Conservation (phyloP, 2,113 vertebrate species). For the Hystrix brachyura region DNA sequence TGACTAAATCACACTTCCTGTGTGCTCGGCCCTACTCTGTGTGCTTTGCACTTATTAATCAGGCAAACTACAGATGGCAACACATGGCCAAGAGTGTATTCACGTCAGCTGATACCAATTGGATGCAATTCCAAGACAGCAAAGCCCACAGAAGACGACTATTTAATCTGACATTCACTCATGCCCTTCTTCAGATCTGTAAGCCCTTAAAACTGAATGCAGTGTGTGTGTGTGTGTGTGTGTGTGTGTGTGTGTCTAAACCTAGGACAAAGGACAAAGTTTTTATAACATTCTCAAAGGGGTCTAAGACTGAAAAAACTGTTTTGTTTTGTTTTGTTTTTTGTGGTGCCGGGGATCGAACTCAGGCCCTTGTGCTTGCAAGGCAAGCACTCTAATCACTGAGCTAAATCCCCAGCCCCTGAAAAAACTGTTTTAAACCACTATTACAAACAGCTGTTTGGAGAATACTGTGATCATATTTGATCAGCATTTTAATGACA, state of each 20-base stretch:
- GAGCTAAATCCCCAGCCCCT: too few relatives aligned
- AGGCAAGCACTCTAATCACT: too few relatives aligned
- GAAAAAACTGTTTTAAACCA: neutral
- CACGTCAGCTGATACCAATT: neutral
- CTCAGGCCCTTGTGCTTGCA: too few relatives aligned
- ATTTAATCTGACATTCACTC: neutral
- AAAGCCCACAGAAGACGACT: neutral
- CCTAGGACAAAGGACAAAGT: neutral
- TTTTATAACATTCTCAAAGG: neutral
- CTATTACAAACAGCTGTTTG: neutral
- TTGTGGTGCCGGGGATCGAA: too few relatives aligned
- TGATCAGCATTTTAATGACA: neutral
- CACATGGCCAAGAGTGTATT: neutral
- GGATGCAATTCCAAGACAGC: neutral
- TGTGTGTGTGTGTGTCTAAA: neutral
- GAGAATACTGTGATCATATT: neutral
- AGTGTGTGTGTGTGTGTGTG: neutral
- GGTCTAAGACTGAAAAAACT: neutral
- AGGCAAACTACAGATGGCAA: accelerated
- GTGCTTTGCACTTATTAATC: neutral
- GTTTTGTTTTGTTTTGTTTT: neutral
- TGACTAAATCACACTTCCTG: accelerated
- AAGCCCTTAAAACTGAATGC: neutral
- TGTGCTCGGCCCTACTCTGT: neutral
- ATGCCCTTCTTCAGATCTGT: neutral